Base-by-base conservation (phyloP, 2,113 vertebrate genomes). In the Toxotes chatareus region DNA sequence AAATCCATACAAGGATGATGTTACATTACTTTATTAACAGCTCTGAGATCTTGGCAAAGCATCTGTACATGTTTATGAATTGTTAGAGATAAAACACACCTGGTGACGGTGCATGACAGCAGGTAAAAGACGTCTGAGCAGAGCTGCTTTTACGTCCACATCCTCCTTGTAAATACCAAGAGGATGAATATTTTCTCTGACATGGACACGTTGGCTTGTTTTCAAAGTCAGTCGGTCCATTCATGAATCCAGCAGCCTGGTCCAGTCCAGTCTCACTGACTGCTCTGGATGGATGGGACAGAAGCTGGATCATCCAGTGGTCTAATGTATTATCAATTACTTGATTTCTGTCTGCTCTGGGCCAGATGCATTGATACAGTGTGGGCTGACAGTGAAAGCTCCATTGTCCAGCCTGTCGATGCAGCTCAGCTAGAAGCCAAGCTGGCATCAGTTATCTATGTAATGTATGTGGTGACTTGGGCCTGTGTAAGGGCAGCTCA, bases 271-370 rank as follows among this genome's bases (percentile, higher is more conserved):
- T 79, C 76, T 27, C 68, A 27, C 67, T 4, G 70, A 23, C 67
- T 46, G 64, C 63, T 80, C 38, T 40, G 23, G 86, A 89, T 57
- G 63, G 74, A 90, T 82, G 62, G 55, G 56, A 56, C 68, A 55
- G 72, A 56, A 67, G 71, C 65, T 17, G 78, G 82, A 86, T 84
- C 76, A 44, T 68, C 70, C 67, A 3, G 64, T 17, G 13, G 59
- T 68, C 77, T 77, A 75, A 84, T 84, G 84, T 72, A 51, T 82
- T 87, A 86, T 83, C 86, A 88, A 88, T 92, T 86, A 88, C 83
- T 82, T 74, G 85, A 84, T 86, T 87, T 63, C 80, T 79, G 74
- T 59, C 76, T 1, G 8, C 67, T 73, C 53, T 49, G 23, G 10
- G 77, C 69, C 73, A 13, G 67, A 34, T 67, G 51, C 44, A 68